Evolutionary conservation across 2,113 vertebrate genomes (phyloP), one percentile per base, ranked within the genome.

Genomic region (Alligator sinensis): DNA sequence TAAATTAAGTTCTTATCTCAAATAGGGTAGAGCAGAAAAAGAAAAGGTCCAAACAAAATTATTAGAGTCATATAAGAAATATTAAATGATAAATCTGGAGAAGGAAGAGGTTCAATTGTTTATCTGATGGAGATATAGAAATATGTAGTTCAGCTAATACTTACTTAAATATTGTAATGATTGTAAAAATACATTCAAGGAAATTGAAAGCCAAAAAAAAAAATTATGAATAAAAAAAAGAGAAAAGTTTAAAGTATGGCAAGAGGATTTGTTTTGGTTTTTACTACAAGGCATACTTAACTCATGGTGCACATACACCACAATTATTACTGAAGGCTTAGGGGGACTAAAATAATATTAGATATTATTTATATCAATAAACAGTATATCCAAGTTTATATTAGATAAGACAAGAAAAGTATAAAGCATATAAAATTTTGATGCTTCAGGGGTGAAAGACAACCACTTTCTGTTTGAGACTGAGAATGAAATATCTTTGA

Each of bases 391-490:
- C n/a, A 15, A 2, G 62, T 16, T 54, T 2, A 4, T 28, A 27
- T 9, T 17, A 77, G 17, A 2, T 62, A n/a, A 27, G 25, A 6
- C 10, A 68, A 80, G 13, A 24, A 74, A 11, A 19, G n/a, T 21
- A 34, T 34, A 27, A 21, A 34, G 66, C n/a, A 19, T 9, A 70
- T 34, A 70, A 19, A 34, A 70, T 4, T 17, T 30, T 70, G 16
- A 70, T 68, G 64, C 1, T 24, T 87, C 30, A 27, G 47, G 4
- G 21, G 28, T 0, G 34, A 25, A 15, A 17, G 1, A 58, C 21
- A 60, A n/a, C 18, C 3, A 2, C 2, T 68, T 85, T 7, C 19
- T 87, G 3, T 0, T n/a, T 28, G 6, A 82, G 2, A 1, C 0
- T 54, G 1, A 2, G 18, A 11, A 70, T 15, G 72, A 85, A 61